Base-by-base conservation (phyloP, 1,140 invertebrate genomes). In the Anoplolepis gracilipes region DNA sequence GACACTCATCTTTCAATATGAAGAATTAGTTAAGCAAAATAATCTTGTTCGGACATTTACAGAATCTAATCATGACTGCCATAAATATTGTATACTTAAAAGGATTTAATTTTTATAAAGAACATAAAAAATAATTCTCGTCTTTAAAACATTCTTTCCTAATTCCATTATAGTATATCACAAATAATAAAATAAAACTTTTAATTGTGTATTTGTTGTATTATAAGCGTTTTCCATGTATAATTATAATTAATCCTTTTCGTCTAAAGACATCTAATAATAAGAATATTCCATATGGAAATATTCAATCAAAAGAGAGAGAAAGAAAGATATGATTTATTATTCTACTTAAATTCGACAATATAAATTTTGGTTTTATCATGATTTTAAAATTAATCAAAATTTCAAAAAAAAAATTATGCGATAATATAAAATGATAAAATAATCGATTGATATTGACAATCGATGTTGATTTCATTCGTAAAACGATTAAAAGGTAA, bases 391-490 rank as follows among this genome's bases (percentile, higher is more conserved):
- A 39, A 67, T 36, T 11, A 36, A 36, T 11, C 4, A 0, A 55
- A 49, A 36, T 13, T 36, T 62, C 28, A 13, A 11, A 19, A 30
- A 13, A 49, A 39, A 19, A 28, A 57, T 49, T 1, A 13, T 22
- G n/a, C 33, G 19, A 28, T 25, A 13, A 61, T 36, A 16, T 13
- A 16, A 69, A 57, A 13, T 5, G 28, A 42, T 69, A 42, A 3
- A 72, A 2, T 53, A 33, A 36, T 73, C 78, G 25, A 36, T 73
- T 67, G 25, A 46, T 82, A 36, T 16, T 19, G 11, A 36, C 13
- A 49, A 36, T 42, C 72, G 46, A 67, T 61, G 78, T 82, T 73
- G 55, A 82, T 70, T 55, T 79, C 77, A 39, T 72, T 59, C 53
- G 36, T 73, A 19, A 25, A 59, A 36, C 72, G 53, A 82, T 82